Evolutionary conservation across 2,113 vertebrate genomes (phyloP).

Genomic region (Microtus ochrogaster): DNA sequence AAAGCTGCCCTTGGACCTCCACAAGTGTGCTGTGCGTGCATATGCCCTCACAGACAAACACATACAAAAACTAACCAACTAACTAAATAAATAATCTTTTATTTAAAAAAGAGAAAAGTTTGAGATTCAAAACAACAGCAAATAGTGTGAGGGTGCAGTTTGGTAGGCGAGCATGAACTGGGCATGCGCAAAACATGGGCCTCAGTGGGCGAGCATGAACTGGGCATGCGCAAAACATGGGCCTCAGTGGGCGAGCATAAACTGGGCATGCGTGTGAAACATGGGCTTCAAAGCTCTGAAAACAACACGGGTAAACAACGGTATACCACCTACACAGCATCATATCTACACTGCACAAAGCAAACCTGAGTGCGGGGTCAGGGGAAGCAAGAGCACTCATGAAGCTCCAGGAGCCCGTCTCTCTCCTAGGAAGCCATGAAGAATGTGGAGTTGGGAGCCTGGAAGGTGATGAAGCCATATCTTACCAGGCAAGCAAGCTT

Average conservation of each 20-base stretch:
- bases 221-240: background rate
- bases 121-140: slow-evolving; percentile 35
- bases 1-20: background rate
- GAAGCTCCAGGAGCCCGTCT: background rate
- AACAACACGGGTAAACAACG: background rate
- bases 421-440: background rate
- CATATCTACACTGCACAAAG: background rate
- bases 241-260: background rate
- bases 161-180: too few relatives aligned
- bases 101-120: background rate
- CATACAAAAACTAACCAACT: background rate
- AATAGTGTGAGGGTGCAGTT: background rate
- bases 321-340: background rate
- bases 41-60: background rate
- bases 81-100: background rate
- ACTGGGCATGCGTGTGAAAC: background rate
- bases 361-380: too few relatives aligned
- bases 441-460: background rate
- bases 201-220: background rate
- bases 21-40: too few relatives aligned
- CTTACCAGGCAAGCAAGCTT: background rate
- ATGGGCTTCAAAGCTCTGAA: background rate
- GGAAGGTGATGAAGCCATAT: background rate
- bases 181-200: background rate
- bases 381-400: background rate